Evolutionary conservation across 2,113 vertebrate genomes (phyloP), one percentile per base, ranked within the genome.

Genomic region (Cynopterus brachyotis): DNA sequence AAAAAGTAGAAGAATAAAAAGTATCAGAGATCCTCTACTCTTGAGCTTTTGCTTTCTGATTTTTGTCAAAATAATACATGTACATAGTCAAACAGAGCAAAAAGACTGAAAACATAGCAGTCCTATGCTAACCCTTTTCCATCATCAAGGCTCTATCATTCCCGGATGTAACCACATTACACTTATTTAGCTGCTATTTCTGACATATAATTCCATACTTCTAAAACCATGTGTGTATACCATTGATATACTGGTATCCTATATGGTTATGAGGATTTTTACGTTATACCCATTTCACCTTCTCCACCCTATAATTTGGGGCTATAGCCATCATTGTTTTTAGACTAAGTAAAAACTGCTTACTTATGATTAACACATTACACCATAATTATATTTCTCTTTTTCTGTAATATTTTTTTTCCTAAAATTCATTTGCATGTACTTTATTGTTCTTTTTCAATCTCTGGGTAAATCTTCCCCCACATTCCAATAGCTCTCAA

Each of bases 381-480:
- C 64, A 70, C 8, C 59, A 45, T 11, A 32, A 72, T 60, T 67
- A 16, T 60, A 55, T 72, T 89, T 81, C 22, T 72, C 50, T 50
- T 50, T 80, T 37, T 69, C 55, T 37, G 22, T 53, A 82, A 76
- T 86, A 60, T 11, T 15, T 91, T 40, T 66, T 40, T 57, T 91
- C 50, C 57, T 76, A 47, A 59, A 40, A n/a, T 66, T 91, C 28
- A 80, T 70, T 96, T 95, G 35, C 11, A 89, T 57, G 1, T 9
- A 55, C 16, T 90, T 91, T 67, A 91, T 79, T 75, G 32, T 55
- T 55, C 81, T 88, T 92, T 93, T 95, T 45, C 22, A 89, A 12
- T 60, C 45, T 93, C 70, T 40, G 17, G 16, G 75, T 89, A 87
- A 79, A 82, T 92, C 24, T 60, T 87, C 9, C n/a, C 32, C 80